A percentile compares a stretch with the other conserved stretches of the same genome.
Evolutionary conservation across 2,888 invertebrate species (phyloP).

Genomic region (Thumatha senex): DNA sequence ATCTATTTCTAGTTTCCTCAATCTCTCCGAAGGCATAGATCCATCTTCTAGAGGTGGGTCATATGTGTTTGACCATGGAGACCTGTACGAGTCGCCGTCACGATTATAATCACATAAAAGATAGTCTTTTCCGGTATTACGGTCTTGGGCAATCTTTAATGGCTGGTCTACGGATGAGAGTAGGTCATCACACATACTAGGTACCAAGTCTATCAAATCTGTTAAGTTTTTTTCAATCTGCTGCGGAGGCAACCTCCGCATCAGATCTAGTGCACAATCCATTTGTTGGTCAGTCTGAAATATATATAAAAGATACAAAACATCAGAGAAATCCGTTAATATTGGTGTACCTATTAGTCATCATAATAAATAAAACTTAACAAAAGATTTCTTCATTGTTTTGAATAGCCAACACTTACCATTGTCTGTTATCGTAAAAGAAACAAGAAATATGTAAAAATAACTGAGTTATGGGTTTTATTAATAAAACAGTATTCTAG

Average conservation of each 20-base stretch:
- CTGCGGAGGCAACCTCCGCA: constrained; percentile 99
- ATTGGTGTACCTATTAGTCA: constrained; percentile 75
- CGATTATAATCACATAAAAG: constrained; percentile 99
- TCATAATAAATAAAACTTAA: constrained; percentile 62
- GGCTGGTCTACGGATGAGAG: constrained; percentile 99
- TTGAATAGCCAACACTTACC: constrained; percentile 43
- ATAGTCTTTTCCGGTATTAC: constrained; percentile 97
- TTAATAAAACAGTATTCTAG: constrained; percentile 19
- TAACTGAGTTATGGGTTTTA: constrained; percentile 26
- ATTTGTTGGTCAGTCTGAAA: constrained; percentile 96
- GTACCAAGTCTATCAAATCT: constrained; percentile 98
- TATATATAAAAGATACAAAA: constrained; percentile 37
- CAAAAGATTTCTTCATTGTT: constrained; percentile 15
- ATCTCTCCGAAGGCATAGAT: constrained; percentile 97
- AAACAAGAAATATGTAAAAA: constrained; percentile 29
- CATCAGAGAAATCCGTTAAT: constrained; percentile 42
- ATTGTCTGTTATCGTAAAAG: constrained; percentile 40
- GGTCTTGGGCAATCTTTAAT: constrained; percentile 97
- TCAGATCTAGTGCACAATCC: constrained; percentile 99
- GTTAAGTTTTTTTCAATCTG: constrained; percentile 99
- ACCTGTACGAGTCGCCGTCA: constrained; percentile 99
- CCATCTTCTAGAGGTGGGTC: constrained; percentile 99
- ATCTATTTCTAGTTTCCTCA: constrained; percentile 97
- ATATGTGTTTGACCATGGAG: constrained; percentile 99
- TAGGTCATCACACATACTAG: constrained; percentile 97